Evolutionary conservation across 37 sponge, comb jelly and placozoan genomes (phyloP), one percentile per base, ranked within the genome.

Genomic region (Tethya wilhelma): DNA sequence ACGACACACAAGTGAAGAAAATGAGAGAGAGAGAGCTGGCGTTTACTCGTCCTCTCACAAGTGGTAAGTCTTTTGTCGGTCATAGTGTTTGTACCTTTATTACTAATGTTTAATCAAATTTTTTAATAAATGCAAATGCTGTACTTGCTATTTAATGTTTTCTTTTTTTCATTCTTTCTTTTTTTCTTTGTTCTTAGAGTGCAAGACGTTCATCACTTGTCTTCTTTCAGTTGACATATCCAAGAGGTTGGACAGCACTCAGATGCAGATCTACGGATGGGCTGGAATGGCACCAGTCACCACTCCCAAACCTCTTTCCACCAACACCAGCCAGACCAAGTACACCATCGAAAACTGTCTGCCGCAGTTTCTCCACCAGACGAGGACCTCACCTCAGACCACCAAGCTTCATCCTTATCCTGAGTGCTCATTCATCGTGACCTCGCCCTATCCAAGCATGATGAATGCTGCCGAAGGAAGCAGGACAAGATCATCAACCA

Each of bases 1-100:
- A 97, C 83, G 87, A 93, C 38, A 40, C 63, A 43, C 74, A 89
- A 23, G 79, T 85, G 42, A 85, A 69, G 33, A 80, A 71, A 56
- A 75, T 82, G 17, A 64, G 59, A 59, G 77, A 67, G 14, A 65
- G 67, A 56, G 67, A 70, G 32, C 64, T 90, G 19, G 20, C 64
- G n/a, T 94, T 90, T 59, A 78, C 71, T 4, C 67, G 75, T 7
- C 22, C 42, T 17, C 53, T 90, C 28, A 59, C 83, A 1, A 25
- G 25, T 25, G 89, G 89, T 82, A 69, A 69, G 73, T 14, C 44
- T 25, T 14, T 41, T 42, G 17, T 6, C 17, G 8, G 19, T 5
- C 32, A 44, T 49, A 49, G 55, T 49, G 9, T 49, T 49, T 19
- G 55, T 19, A 49, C 9, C 9, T 19, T 19, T 19, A 49, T 19